Percentiles rank a stretch among this genome's conserved stretches.
phyloP scores from a whole-genome alignment of 1,140 invertebrate species.

The Drosophila bipectinata region DNA sequence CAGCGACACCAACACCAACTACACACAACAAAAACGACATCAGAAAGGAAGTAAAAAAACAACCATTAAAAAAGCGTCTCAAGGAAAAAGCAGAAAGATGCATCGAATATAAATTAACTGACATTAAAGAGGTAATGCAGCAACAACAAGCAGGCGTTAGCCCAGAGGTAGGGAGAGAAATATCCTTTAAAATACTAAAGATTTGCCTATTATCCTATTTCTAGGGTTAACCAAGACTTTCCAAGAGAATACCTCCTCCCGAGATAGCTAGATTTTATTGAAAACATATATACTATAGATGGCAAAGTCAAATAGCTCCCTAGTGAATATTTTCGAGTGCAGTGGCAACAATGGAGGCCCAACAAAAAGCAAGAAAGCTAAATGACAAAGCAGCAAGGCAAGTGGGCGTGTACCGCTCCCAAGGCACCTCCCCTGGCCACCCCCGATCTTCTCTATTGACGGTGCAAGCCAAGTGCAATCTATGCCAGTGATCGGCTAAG shows the following conservation, averaged over 20 bases:
- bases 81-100: constrained; percentile 48
- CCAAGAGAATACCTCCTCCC: no score
- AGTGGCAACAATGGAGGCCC: constrained; percentile 68
- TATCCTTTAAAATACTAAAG: neutral
- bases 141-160: constrained; percentile 45
- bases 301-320: no score
- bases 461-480: constrained; percentile 53
- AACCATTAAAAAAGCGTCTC: constrained; percentile 8
- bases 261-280: no score
- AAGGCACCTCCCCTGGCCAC: neutral
- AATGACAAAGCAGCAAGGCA: constrained; percentile 53
- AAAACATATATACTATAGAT: no score
- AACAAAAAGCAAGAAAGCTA: constrained; percentile 72
- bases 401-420: constrained; percentile 53
- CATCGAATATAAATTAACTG: constrained; percentile 79
- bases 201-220: no score
- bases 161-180: constrained; percentile 13
- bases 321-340: constrained; percentile 10
- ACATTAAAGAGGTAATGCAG: constrained; percentile 73
- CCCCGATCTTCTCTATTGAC: neutral
- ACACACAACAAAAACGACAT: constrained; percentile 23
- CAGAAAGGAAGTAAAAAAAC: constrained; percentile 62
- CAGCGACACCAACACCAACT: constrained; percentile 51
- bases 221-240: no score
- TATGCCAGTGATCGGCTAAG: constrained; percentile 68